A percentile compares a stretch with the other conserved stretches of the same genome.
phyloP scores from a whole-genome alignment of 2,888 invertebrate species.

The Andrena minutula region DNA sequence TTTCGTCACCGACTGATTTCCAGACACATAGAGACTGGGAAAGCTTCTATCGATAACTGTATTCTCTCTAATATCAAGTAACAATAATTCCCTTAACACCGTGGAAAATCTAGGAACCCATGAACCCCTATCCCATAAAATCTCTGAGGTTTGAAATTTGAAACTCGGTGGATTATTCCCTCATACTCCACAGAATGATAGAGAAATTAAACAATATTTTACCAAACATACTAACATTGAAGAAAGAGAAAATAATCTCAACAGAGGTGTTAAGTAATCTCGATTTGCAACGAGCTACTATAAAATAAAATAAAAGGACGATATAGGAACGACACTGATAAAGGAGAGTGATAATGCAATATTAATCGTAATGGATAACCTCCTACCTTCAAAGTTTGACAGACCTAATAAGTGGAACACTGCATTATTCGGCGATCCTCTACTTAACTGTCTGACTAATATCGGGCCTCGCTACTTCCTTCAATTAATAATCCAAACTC shows the following conservation, averaged over 20 bases:
- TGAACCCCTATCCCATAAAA: too few species aligned
- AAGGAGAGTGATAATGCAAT: not conserved
- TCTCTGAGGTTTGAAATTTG: not conserved
- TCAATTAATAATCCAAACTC: conserved; percentile 39
- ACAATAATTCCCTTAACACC: conserved; percentile 8
- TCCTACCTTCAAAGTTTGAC: not conserved
- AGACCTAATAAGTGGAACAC: not conserved
- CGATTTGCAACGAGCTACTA: too few species aligned
- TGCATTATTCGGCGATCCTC: not conserved
- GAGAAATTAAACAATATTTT: too few species aligned
- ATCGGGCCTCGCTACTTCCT: not conserved
- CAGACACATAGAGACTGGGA: not conserved
- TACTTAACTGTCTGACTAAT: conserved; percentile 8
- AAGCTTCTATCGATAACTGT: conserved; percentile 31
- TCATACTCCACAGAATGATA: not conserved
- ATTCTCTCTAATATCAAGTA: conserved; percentile 33
- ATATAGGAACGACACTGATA: not conserved
- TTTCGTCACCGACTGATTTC: conserved; percentile 21
- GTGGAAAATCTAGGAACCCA: not conserved
- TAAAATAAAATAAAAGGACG: not conserved
- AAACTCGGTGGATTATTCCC: not conserved
- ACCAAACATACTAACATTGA: too few species aligned
- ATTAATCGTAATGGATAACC: conserved; percentile 2
- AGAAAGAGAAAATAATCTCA: too few species aligned
- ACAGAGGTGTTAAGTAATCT: too few species aligned